Base-by-base conservation (phyloP, 53 echinoderm and acorn worm genomes). In the Apostichopus leukothele region DNA sequence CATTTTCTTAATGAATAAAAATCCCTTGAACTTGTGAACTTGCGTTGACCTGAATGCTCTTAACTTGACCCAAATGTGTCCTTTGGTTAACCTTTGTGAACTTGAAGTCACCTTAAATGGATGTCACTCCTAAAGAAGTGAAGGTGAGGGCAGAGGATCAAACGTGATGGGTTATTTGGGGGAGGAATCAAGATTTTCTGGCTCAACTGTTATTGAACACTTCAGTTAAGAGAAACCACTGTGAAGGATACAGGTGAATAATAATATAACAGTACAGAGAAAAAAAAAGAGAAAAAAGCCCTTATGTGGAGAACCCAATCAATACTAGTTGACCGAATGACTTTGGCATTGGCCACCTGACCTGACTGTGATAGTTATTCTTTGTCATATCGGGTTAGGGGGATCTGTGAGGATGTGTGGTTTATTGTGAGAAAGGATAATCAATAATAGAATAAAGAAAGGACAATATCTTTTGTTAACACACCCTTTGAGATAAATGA, bases 1-100 rank as follows among this genome's bases (percentile, higher is more conserved):
- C 54, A 80, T 80, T 80, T 80, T 80, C 51, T 71, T 55, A 53
- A 55, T 80, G 80, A 80, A 80, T 53, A n/a, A 53, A 52, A 80
- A 21, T 57, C 80, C 80, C 80, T 53, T 80, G 54, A 80, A 80
- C 80, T 80, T 80, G 80, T 80, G 80, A 80, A 80, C 80, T 57
- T 55, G 8, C 0, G 54, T 23, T 80, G 80, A 53, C 80, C 80
- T 80, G 39, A 53, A 18, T 80, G 80, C 53, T 80, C 54, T 19
- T 19, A 80, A 51, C 16, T 57, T 80, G 80, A 80, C 80, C 80
- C 80, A n/a, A 12, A 55, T 6, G 23, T 80, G 80, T 57, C 80
- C 80, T 80, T 80, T 13, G 12, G 53, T 13, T 80, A 80, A 80
- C 80, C 80, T 80, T 6, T 53, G 20, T 80, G 80, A 80, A 80